A percentile compares a stretch with the other conserved stretches of the same genome.
phyloP scores from a whole-genome alignment of 1,140 invertebrate genomes.

The Lucilia sericata region DNA sequence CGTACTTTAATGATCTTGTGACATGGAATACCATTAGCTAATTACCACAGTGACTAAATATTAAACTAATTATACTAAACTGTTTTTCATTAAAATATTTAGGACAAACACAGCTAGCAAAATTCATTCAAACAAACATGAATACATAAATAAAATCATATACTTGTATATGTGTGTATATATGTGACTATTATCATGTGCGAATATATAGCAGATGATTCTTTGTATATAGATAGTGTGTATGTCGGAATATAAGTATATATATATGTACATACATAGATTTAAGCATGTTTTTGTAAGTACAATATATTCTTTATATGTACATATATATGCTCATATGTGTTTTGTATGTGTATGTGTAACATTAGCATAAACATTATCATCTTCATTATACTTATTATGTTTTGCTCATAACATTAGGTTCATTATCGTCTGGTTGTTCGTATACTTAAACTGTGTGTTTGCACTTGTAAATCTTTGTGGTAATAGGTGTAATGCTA shows the following conservation, averaged over 20 bases:
- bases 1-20: slow-evolving; percentile 9
- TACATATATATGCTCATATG: neutral
- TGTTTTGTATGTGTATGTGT: slow-evolving; percentile 5
- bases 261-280: neutral
- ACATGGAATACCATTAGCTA: slow-evolving; percentile 16
- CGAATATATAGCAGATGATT: neutral
- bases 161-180: neutral
- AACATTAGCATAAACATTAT: slow-evolving; percentile 18
- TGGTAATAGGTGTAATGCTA: slow-evolving; percentile 23
- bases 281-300: neutral
- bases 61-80: slow-evolving; percentile 22
- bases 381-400: slow-evolving; percentile 22
- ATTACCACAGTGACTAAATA: slow-evolving; percentile 26
- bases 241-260: neutral
- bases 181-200: neutral
- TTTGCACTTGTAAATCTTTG: slow-evolving; percentile 26
- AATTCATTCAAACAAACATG: neutral
- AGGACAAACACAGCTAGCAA: neutral
- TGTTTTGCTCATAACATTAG: slow-evolving; percentile 1
- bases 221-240: neutral
- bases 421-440: neutral
- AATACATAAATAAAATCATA: neutral
- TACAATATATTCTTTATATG: neutral
- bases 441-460: neutral
- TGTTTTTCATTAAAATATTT: slow-evolving; percentile 28